Conservation (phyloP, 2,797 vertebrate genomes). For the Rhodeus uyekii region DNA sequence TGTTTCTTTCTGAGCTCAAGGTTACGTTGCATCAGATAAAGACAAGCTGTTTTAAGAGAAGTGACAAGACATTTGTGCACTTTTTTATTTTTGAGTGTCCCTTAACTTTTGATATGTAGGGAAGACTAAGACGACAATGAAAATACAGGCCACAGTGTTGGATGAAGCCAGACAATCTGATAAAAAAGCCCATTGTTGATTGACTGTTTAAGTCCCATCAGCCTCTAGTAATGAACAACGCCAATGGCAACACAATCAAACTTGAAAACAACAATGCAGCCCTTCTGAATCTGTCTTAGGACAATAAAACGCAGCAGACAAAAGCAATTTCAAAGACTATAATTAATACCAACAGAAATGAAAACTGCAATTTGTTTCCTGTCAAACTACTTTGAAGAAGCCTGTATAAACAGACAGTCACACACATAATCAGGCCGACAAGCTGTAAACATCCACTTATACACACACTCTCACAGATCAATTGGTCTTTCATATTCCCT, state of each 20-base stretch:
- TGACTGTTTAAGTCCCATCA: slow-evolving; percentile 17
- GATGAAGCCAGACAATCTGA: background rate
- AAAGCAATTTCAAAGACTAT: slow-evolving; percentile 26
- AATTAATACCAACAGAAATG: slow-evolving; percentile 33
- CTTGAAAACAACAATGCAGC: slow-evolving; percentile 9
- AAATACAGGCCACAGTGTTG: background rate
- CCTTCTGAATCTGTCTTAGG: background rate
- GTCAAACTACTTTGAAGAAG: slow-evolving; percentile 1
- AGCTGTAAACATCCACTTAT: slow-evolving; percentile 23
- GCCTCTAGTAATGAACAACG: slow-evolving; percentile 7
- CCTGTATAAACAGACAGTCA: slow-evolving; percentile 33
- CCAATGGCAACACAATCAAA: background rate
- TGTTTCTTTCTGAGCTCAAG: background rate
- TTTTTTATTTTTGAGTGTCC: background rate
- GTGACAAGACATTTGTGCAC: background rate
- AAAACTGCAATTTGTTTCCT: slow-evolving; percentile 41
- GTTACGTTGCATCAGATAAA: background rate
- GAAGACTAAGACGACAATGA: background rate
- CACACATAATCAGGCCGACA: slow-evolving; percentile 15
- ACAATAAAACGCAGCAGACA: slow-evolving; percentile 15
- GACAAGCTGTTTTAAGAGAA: background rate
- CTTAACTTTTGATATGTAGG: background rate
- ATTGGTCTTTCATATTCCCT: slow-evolving; percentile 6
- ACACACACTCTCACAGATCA: slow-evolving; percentile 11
- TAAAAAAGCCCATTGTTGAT: background rate